Percentiles rank a stretch among this genome's conserved stretches.
phyloP scores from a whole-genome alignment of 2,888 invertebrate species.

The Holacanthella duospinosa region DNA sequence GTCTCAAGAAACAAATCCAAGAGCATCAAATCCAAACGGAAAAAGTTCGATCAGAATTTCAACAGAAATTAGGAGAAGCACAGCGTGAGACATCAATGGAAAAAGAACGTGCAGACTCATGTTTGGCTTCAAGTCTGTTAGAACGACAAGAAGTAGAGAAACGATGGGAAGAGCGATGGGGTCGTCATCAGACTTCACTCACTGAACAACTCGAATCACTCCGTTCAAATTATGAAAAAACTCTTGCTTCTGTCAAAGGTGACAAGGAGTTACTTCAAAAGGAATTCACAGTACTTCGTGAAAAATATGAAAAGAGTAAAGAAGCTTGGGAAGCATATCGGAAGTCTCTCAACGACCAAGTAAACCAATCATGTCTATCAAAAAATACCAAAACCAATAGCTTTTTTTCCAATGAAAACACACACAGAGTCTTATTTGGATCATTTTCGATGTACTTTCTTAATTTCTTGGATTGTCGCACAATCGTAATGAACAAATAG shows the following conservation, averaged over 20 bases:
- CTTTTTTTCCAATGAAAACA: no score
- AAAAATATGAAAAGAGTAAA: slow-evolving; percentile 10
- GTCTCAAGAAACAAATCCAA: slow-evolving; percentile 13
- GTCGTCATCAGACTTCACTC: slow-evolving; percentile 16
- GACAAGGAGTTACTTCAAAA: slow-evolving; percentile 10
- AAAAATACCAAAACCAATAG: no score
- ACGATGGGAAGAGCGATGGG: slow-evolving; percentile 21
- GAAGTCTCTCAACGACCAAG: slow-evolving; percentile 5
- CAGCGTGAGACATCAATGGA: slow-evolving; percentile 17
- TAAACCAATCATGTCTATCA: no score
- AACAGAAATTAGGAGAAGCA: slow-evolving; percentile 9
- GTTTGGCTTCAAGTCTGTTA: slow-evolving; percentile 9
- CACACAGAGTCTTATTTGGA: no score
- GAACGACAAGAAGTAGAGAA: slow-evolving; percentile 19
- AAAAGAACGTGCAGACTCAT: slow-evolving; percentile 19
- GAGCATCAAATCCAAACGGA: slow-evolving; percentile 8
- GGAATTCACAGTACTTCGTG: slow-evolving; percentile 11
- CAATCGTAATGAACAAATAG: no score
- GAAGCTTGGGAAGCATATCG: slow-evolving; percentile 11
- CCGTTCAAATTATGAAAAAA: slow-evolving; percentile 17
- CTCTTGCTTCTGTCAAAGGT: slow-evolving; percentile 12
- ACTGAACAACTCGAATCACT: slow-evolving; percentile 18
- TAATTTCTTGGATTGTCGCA: no score
- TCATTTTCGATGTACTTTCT: no score
- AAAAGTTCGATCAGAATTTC: slow-evolving; percentile 12